phyloP scores from a whole-genome alignment of 92 coral and sea anemone species.

The Paramuricea clavata region DNA sequence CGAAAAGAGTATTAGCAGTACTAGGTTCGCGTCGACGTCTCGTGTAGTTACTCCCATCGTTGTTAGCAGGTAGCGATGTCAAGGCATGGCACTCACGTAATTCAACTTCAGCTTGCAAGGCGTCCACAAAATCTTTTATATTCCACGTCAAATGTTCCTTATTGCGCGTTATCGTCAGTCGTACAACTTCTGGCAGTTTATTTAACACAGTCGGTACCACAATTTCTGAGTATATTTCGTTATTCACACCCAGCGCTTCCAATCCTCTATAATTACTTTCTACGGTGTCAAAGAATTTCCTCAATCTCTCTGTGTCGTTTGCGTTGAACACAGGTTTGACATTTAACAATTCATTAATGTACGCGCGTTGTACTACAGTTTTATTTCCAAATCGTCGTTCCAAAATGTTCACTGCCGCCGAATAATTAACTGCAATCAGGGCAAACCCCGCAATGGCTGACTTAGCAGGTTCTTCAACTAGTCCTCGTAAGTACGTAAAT shows the following conservation, averaged over 20 bases:
- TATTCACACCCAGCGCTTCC: conserved; percentile 58
- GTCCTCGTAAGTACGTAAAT: conserved; percentile 19
- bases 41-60: conserved; percentile 5
- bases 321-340: conserved; percentile 45
- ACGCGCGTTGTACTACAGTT: not conserved
- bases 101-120: conserved; percentile 61
- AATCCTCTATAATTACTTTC: conserved; percentile 58
- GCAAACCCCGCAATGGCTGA: conserved; percentile 25
- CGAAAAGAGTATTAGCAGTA: conserved; percentile 13
- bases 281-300: conserved; percentile 22
- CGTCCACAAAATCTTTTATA: conserved; percentile 46
- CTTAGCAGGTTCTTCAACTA: conserved; percentile 20
- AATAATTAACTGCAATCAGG: not conserved
- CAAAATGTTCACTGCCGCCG: not conserved
- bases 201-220: conserved; percentile 50
- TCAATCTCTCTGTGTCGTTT: conserved; percentile 37
- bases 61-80: conserved; percentile 39
- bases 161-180: conserved; percentile 65
- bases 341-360: conserved; percentile 9
- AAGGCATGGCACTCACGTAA: conserved; percentile 66
- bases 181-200: conserved; percentile 62
- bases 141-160: conserved; percentile 52
- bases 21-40: conserved; percentile 1
- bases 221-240: conserved; percentile 12
- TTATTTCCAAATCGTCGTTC: conserved; percentile 25